A percentile compares a stretch with the other conserved stretches of the same genome.
These are phyloP conservation scores for Paralichthys olivaceus DNA, from an alignment of 2,113 vertebrate species.

Conservation along the genomic window DNA sequence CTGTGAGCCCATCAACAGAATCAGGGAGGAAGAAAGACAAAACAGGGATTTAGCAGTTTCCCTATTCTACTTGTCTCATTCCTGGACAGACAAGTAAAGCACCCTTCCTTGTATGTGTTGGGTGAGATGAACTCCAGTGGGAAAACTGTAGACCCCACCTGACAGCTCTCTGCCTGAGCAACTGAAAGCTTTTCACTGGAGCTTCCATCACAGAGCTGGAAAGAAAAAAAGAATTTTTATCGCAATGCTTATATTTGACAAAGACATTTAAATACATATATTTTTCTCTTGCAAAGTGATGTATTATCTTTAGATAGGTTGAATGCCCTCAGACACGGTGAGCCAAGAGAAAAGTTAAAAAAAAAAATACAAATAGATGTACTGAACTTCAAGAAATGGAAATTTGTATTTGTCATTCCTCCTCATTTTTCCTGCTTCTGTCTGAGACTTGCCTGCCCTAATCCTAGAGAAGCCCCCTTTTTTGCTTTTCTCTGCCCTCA, in stretches of 20 bases:
- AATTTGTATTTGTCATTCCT: constrained; percentile 34
- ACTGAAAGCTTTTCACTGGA: constrained; percentile 59
- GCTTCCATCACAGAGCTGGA: constrained; percentile 39
- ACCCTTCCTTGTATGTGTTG: constrained; percentile 65
- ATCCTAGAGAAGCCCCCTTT: constrained; percentile 4
- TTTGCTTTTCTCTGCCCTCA: neutral
- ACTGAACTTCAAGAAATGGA: constrained; percentile 49
- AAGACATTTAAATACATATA: neutral
- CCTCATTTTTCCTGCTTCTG: constrained; percentile 14
- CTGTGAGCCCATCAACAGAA: constrained; percentile 15
- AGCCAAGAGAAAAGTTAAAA: constrained; percentile 18
- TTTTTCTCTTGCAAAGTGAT: constrained; percentile 13
- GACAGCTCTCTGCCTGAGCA: constrained; percentile 73
- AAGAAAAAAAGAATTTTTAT: constrained; percentile 21
- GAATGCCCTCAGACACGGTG: constrained; percentile 19
- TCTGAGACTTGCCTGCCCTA: constrained; percentile 10
- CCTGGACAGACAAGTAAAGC: constrained; percentile 62
- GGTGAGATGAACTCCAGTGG: constrained; percentile 82
- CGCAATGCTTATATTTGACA: constrained; percentile 6
- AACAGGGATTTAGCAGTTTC: constrained; percentile 41
- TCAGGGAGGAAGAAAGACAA: constrained; percentile 27
- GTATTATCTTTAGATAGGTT: constrained; percentile 18
- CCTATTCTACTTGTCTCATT: constrained; percentile 46
- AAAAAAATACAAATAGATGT: constrained; percentile 29
- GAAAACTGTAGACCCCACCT: constrained; percentile 82